Base-by-base conservation (phyloP, 2,797 vertebrate species). In the Diglossa cyanea region DNA sequence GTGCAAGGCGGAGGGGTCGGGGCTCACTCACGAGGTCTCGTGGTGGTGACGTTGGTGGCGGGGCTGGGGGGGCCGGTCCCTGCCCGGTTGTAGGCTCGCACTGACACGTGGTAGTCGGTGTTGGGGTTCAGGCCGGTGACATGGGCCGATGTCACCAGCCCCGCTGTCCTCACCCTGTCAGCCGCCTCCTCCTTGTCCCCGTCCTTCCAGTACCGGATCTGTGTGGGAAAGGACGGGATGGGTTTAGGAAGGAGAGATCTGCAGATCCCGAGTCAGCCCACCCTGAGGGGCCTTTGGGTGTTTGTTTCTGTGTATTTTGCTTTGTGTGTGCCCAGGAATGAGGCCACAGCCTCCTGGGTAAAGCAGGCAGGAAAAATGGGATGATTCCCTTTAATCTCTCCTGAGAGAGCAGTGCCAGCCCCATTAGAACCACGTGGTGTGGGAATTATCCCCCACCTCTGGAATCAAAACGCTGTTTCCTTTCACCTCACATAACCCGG, bases 181-280 rank as follows among this genome's bases (percentile, higher is more conserved):
- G 99, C 99, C 0, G 99, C 99, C 2, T 98, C 99, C 86, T 99
- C 99, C n/a, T 99, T 98, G 86, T 99, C 99, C 2, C 99, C 98
- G 1, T 98, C 98, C 88, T 99, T 98, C 99, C 99, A 99, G 97
- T 99, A 99, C 13, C 99, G 98, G 93, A 99, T 99, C 99, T 99
- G 96, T 45, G 72, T 2, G n/a, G 62, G 26, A 13, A 33, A 72
- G 42, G 13, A 31, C 16, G 4, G 3, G 2, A 10, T 21, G 44
- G 30, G 30, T 28, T 86, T 50, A 33, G 54, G 30, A 11, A 53
- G 28, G 40, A 25, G 4, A 25, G 24, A 30, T 6, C 62, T 63
- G 70, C 31, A 18, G 7, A 31, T 24, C 24, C 70, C 16, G 4
- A 2, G 1, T 39, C 35, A 2, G 39, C 55, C 31, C 47, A 3